Evolutionary conservation across 2,888 invertebrate genomes (phyloP).

Genomic region (Drosophila planitibia): DNA sequence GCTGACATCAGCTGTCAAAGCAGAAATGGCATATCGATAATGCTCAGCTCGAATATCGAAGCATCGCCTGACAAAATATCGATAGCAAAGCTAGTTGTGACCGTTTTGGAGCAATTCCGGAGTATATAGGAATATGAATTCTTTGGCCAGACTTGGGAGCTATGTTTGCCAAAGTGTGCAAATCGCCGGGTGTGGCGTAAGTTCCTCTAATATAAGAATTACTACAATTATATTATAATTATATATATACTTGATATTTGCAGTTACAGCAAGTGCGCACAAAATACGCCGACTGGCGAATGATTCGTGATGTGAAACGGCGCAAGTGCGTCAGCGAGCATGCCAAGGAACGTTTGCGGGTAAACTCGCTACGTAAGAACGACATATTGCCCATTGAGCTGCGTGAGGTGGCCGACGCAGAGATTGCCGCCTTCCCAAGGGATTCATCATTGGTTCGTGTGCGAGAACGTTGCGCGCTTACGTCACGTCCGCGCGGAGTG

Average conservation of each 20-base stretch:
- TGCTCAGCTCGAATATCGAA: neutral
- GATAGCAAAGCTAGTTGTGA: neutral
- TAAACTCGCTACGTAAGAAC: slow-evolving; percentile 94
- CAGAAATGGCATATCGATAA: slow-evolving; percentile 6
- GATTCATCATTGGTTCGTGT: slow-evolving; percentile 89
- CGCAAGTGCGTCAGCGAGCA: slow-evolving; percentile 91
- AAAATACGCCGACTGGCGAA: slow-evolving; percentile 93
- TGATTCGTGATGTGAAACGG: slow-evolving; percentile 94
- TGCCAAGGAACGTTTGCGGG: slow-evolving; percentile 91
- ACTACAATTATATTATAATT: neutral
- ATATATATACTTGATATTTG: neutral
- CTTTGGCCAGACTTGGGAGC: slow-evolving; percentile 65
- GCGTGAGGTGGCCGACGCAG: slow-evolving; percentile 91
- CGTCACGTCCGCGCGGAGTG: slow-evolving; percentile 93
- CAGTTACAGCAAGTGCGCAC: slow-evolving; percentile 90
- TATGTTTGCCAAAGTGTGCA: slow-evolving; percentile 77
- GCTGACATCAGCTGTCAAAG: slow-evolving; percentile 53
- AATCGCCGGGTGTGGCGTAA: slow-evolving; percentile 80
- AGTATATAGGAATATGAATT: slow-evolving; percentile 69
- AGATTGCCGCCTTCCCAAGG: slow-evolving; percentile 91
- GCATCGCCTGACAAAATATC: slow-evolving; percentile 21
- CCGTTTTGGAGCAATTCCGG: neutral
- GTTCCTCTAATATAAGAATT: slow-evolving; percentile 29
- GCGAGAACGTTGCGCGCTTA: slow-evolving; percentile 93
- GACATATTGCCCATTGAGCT: slow-evolving; percentile 93